Conservation (phyloP, 2,113 vertebrate species). For the Gnathonemus longibarbis region DNA sequence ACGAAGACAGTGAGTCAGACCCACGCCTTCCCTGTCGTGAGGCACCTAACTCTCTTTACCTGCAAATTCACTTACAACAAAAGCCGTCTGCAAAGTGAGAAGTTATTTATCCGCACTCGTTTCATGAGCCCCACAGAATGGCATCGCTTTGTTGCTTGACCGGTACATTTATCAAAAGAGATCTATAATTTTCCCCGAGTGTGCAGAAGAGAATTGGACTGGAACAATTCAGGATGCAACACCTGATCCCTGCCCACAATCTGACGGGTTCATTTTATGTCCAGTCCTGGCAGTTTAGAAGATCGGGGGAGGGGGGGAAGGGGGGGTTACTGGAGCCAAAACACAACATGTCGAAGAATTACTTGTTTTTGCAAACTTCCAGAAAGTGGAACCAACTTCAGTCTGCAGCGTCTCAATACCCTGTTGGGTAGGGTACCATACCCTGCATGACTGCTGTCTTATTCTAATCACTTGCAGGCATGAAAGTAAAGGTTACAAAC, state of each 20-base stretch:
- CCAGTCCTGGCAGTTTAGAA: background rate
- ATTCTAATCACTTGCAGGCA: background rate
- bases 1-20: constrained; percentile 35
- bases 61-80: background rate
- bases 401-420: background rate
- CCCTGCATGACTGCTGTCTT: background rate
- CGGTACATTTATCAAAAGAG: background rate
- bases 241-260: background rate
- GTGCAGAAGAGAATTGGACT: background rate
- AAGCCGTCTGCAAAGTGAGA: background rate
- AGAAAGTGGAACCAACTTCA: background rate
- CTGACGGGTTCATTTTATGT: background rate
- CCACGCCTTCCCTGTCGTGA: constrained; percentile 13
- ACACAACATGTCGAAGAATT: background rate
- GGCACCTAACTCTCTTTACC: background rate
- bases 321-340: background rate
- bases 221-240: constrained; percentile 6
- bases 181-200: background rate
- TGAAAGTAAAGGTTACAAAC: background rate
- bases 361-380: background rate
- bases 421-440: background rate
- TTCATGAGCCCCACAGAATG: background rate
- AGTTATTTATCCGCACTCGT: background rate
- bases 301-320: background rate
- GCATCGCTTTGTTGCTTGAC: background rate